Conservation (phyloP, 2,113 vertebrate genomes). For the Pomatostomus ruficeps region DNA sequence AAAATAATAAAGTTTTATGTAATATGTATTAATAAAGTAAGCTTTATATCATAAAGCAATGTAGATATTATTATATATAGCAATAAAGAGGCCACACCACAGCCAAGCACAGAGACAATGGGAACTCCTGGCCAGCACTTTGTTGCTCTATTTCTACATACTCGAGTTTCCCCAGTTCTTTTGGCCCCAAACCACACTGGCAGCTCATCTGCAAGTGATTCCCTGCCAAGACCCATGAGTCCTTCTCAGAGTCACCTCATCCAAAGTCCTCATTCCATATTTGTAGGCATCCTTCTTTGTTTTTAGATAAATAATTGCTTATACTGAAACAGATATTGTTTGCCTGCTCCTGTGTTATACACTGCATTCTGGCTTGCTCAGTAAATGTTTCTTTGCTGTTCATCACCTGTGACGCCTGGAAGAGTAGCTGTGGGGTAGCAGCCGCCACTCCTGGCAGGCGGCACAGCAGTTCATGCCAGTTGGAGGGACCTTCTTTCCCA, state of each 20-base stretch:
- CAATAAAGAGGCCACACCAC: background rate
- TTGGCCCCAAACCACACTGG: background rate
- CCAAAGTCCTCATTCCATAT: background rate
- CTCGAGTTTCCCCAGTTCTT: background rate
- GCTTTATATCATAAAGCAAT: background rate
- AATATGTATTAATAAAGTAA: background rate
- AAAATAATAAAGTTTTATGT: background rate
- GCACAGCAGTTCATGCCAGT: background rate
- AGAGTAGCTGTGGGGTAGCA: constrained; percentile 7
- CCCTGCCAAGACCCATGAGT: fast-evolving
- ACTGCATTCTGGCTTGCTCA: background rate
- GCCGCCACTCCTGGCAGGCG: background rate
- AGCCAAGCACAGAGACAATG: background rate
- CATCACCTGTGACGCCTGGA: background rate
- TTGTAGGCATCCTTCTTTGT: background rate
- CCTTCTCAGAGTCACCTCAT: background rate
- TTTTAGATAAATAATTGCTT: background rate
- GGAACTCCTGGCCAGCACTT: background rate
- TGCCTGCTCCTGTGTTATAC: background rate
- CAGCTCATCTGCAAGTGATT: background rate
- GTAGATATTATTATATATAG: background rate
- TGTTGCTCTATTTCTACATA: background rate
- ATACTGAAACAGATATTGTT: background rate
- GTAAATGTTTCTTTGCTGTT: background rate
- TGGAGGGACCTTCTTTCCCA: constrained; percentile 32